Percentiles rank a stretch among this genome's conserved stretches.
Conservation (phyloP, 2,888 invertebrate genomes). For the Bimastos eiseni region DNA sequence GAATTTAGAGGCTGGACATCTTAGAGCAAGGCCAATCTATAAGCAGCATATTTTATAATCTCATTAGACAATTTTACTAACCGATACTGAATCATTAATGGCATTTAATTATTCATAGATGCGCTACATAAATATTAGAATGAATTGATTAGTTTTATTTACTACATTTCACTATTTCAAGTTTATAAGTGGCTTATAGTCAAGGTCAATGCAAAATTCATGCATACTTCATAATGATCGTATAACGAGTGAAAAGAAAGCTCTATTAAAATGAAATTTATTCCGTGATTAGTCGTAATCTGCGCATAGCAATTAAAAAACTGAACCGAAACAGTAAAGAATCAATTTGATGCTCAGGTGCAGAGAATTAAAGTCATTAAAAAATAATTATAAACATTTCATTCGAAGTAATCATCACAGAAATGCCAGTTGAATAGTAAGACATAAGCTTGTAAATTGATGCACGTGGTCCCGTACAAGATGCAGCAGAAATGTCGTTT, state of each 20-base stretch:
- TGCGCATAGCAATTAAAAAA: neutral
- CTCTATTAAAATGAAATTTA: neutral
- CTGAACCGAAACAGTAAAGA: neutral
- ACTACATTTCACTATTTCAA: too few species aligned
- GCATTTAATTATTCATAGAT: neutral
- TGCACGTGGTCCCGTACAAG: too few species aligned
- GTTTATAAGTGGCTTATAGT: too few species aligned
- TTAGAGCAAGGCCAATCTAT: constrained; percentile 59
- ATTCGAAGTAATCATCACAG: neutral
- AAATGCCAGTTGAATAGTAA: neutral
- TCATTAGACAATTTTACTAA: too few species aligned
- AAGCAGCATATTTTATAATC: constrained; percentile 32
- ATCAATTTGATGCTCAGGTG: neutral
- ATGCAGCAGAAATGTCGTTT: neutral
- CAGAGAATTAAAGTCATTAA: neutral
- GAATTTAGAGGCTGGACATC: constrained; percentile 74
- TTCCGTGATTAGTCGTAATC: neutral
- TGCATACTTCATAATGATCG: neutral
- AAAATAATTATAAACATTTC: neutral
- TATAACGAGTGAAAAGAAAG: neutral
- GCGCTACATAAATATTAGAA: too few species aligned
- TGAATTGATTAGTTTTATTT: too few species aligned
- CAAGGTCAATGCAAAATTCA: neutral
- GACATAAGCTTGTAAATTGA: too few species aligned
- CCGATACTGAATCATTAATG: neutral